phyloP scores from a whole-genome alignment of 2,113 vertebrate genomes.

The Hyaena hyaena region DNA sequence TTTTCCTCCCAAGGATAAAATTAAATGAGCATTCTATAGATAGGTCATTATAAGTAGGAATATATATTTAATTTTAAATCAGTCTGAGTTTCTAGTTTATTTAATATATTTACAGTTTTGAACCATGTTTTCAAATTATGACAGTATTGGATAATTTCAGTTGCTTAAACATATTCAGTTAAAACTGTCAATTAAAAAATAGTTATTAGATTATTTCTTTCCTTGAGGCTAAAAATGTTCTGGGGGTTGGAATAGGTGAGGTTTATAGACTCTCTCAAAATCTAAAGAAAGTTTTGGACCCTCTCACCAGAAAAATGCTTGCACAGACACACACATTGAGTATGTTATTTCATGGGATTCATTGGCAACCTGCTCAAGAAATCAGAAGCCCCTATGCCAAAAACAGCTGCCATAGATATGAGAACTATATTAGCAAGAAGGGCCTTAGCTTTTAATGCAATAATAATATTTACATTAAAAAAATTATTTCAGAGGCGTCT shows the following conservation, averaged over 20 bases:
- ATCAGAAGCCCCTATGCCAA: neutral
- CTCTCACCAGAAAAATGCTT: neutral
- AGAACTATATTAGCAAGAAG: neutral
- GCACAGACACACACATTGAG: neutral
- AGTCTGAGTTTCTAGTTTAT: neutral
- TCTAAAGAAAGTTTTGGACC: neutral
- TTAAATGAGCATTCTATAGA: constrained; percentile 20
- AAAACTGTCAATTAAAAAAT: constrained; percentile 17
- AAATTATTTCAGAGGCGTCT: neutral
- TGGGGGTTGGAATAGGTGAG: neutral
- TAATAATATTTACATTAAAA: neutral
- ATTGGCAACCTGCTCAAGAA: neutral
- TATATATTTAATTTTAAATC: constrained; percentile 9
- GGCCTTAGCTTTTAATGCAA: constrained; percentile 11
- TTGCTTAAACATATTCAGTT: constrained; percentile 18
- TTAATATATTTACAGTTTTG: neutral
- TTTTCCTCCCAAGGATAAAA: neutral
- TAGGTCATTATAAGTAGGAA: neutral
- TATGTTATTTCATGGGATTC: neutral
- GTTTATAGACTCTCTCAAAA: neutral
- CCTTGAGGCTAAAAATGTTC: neutral
- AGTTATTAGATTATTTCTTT: neutral
- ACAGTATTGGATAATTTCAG: neutral
- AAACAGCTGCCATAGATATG: neutral
- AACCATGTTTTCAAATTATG: neutral